Evolutionary conservation across 2,113 vertebrate species (phyloP).

Genomic region (Lagopus leucura): DNA sequence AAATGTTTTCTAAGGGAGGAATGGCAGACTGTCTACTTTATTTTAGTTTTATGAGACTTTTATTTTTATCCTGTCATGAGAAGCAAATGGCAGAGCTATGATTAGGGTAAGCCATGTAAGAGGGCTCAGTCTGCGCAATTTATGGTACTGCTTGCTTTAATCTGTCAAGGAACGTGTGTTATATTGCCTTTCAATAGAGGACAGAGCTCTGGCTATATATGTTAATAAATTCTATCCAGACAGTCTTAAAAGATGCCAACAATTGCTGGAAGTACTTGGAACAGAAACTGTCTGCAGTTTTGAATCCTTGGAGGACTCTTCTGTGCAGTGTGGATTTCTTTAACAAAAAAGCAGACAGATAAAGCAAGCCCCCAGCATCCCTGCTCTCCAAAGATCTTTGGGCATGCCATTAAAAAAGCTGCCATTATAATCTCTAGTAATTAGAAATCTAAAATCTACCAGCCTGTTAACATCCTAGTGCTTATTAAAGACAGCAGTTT

Average conservation of each 20-base stretch:
- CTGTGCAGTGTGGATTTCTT: background rate
- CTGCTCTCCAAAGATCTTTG: background rate
- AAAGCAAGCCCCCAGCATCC: background rate
- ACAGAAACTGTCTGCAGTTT: constrained; percentile 15
- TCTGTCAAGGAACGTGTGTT: constrained; percentile 54
- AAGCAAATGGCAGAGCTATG: constrained; percentile 71
- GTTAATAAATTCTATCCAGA: constrained; percentile 65
- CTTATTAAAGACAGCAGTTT: background rate
- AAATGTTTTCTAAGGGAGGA: constrained; percentile 71
- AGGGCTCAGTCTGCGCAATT: constrained; percentile 63
- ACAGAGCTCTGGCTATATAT: constrained; percentile 49
- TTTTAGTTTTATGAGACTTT: constrained; percentile 74
- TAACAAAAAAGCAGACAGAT: background rate
- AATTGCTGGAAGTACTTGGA: constrained; percentile 51
- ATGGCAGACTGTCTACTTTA: constrained; percentile 71
- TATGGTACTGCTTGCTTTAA: constrained; percentile 68
- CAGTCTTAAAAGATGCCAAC: constrained; percentile 45
- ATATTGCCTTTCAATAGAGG: constrained; percentile 52
- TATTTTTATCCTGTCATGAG: constrained; percentile 75
- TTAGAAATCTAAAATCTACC: background rate
- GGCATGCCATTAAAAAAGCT: background rate
- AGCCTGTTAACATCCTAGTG: background rate
- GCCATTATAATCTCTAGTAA: background rate
- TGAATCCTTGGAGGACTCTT: constrained; percentile 13
- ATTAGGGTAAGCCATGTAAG: constrained; percentile 59